A percentile compares a stretch with the other conserved stretches of the same genome.
phyloP scores from a whole-genome alignment of 2,797 vertebrate genomes.

The Rhinella marina region DNA sequence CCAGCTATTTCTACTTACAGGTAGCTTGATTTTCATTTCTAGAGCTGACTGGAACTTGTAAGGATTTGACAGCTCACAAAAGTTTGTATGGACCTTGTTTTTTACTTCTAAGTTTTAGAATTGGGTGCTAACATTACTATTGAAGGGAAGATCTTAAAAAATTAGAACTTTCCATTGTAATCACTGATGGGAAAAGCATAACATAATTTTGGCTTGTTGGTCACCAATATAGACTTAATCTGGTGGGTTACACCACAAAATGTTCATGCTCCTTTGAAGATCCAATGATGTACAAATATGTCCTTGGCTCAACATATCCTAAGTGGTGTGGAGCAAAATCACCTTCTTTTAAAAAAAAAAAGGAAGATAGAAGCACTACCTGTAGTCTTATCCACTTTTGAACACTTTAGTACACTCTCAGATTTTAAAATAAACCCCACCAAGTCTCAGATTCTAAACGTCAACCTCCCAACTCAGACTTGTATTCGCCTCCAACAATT shows the following conservation, averaged over 20 bases:
- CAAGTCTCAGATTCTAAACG: no score
- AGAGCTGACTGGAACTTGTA: background rate
- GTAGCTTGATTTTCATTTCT: conserved; percentile 16
- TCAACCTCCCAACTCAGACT: no score
- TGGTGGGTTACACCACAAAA: background rate
- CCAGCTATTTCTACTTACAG: background rate
- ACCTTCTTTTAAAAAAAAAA: no score
- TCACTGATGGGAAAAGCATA: background rate
- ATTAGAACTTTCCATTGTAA: background rate
- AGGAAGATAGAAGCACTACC: no score
- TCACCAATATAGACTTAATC: background rate
- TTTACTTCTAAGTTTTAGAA: background rate
- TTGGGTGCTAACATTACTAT: background rate
- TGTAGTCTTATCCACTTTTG: no score
- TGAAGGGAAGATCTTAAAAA: background rate
- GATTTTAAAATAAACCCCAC: no score
- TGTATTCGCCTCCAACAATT: no score
- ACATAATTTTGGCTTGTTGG: background rate
- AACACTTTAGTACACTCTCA: no score
- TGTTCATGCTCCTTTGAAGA: background rate
- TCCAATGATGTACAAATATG: background rate
- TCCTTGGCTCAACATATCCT: no score
- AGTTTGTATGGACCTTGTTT: background rate
- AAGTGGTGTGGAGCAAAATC: no score
- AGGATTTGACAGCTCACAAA: background rate